phyloP scores from a whole-genome alignment of 1,140 invertebrate genomes.

The Panulirus ornatus region DNA sequence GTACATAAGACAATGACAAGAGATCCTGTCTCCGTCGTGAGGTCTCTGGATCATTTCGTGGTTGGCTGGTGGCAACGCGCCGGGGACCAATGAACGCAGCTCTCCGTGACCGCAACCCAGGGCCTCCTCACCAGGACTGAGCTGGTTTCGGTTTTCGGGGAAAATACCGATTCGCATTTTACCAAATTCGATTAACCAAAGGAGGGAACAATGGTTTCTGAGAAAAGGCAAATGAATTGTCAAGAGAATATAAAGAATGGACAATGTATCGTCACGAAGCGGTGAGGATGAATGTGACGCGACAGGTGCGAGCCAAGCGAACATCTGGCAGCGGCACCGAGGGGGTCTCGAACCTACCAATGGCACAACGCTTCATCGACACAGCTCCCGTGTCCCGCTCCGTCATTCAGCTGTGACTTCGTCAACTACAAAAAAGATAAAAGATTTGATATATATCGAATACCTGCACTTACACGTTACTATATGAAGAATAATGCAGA shows the following conservation, averaged over 20 bases:
- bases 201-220: too few relatives aligned
- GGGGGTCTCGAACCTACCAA: not conserved
- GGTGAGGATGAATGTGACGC: not conserved
- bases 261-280: not conserved
- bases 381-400: not conserved
- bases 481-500: too few relatives aligned
- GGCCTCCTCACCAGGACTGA: not conserved
- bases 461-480: too few relatives aligned
- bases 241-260: too few relatives aligned
- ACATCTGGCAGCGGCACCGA: not conserved
- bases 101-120: conserved; percentile 43
- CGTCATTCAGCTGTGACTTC: not conserved
- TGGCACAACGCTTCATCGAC: not conserved
- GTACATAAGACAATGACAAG: conserved; percentile 51
- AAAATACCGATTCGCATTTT: not conserved
- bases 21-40: conserved; percentile 18
- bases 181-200: not conserved
- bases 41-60: conserved; percentile 60
- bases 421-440: not conserved
- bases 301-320: not conserved
- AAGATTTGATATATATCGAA: too few relatives aligned
- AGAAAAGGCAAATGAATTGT: too few relatives aligned
- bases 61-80: conserved; percentile 49
- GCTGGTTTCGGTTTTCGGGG: not conserved
- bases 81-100: conserved; percentile 35